Base-by-base conservation (phyloP, 2,888 invertebrate genomes). In the Volucella bombylans region DNA sequence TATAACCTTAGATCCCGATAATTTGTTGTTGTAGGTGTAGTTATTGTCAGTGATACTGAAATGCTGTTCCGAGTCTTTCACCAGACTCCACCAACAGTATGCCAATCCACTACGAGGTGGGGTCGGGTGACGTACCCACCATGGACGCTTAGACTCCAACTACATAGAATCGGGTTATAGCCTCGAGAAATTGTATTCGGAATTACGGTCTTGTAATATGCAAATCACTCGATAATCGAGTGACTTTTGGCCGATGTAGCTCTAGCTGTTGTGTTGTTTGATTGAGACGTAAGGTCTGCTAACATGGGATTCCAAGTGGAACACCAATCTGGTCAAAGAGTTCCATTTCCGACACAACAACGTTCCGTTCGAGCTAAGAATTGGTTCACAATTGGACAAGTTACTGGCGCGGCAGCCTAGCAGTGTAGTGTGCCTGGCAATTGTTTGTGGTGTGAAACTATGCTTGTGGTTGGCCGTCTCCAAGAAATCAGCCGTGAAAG, bases 191-290 rank as follows among this genome's bases (percentile, higher is more conserved):
- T 74, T 74, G 65, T 80, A 74, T 74, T 80, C 81, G 62, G 77
- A 85, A 76, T 85, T 85, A 81, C 76, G 81, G 85, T 81, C 85
- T 85, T 85, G 85, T 85, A 76, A 68, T 85, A 85, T 85, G 85
- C 85, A 85, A 85, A 85, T 85, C 71, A 85, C 68, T 76, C 55
- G 85, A 85, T 85, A 85, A 85, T 85, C 85, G 85, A 72, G 55
- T 85, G 85, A 85, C 81, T 85, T 85, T 85, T 81, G 85, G 85
- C 81, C 85, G 72, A 43, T 76, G 80, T 62, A 54, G 76, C 18
- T 54, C 31, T 31, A 31, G 31, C 31, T 31, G 31, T 6, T 54
- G 43, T 52, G 61, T 52, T 50, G 50, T 71, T 71, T 71, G 71
- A 71, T 71, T 71, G 71, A 71, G 71, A 71, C 71, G 59, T 71